phyloP scores from a whole-genome alignment of 2,888 invertebrate genomes.

The Macaria notata region DNA sequence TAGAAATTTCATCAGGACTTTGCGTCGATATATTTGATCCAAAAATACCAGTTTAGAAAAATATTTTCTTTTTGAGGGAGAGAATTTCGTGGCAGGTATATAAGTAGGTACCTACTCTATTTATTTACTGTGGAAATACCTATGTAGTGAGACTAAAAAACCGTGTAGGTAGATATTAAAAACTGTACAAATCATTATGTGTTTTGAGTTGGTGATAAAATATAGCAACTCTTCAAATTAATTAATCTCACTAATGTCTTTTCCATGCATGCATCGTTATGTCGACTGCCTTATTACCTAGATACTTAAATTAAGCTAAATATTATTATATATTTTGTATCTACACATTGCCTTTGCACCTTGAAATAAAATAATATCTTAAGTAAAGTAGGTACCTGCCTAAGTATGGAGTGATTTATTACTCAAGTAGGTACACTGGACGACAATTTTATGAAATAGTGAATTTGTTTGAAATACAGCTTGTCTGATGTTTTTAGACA shows the following conservation, averaged over 20 bases:
- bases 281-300: background rate
- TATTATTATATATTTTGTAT: slow-evolving; percentile 1
- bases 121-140: too few species aligned
- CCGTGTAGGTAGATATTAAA: background rate
- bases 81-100: background rate
- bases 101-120: background rate
- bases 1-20: too few species aligned
- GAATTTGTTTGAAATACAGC: too few species aligned
- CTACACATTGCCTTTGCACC: background rate
- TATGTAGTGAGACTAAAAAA: background rate
- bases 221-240: slow-evolving; percentile 1
- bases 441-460: too few species aligned
- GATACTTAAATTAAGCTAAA: background rate
- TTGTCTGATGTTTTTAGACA: too few species aligned
- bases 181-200: background rate
- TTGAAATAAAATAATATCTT: background rate
- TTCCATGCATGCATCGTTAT: slow-evolving; percentile 11
- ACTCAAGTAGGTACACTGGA: too few species aligned
- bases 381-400: background rate
- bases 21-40: background rate
- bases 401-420: too few species aligned
- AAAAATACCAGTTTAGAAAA: slow-evolving; percentile 1
- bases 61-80: background rate
- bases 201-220: background rate
- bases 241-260: slow-evolving; percentile 6